These are phyloP conservation scores for Erpornis zantholeuca DNA, from an alignment of 2,113 vertebrate species.

Conservation along the genomic window DNA sequence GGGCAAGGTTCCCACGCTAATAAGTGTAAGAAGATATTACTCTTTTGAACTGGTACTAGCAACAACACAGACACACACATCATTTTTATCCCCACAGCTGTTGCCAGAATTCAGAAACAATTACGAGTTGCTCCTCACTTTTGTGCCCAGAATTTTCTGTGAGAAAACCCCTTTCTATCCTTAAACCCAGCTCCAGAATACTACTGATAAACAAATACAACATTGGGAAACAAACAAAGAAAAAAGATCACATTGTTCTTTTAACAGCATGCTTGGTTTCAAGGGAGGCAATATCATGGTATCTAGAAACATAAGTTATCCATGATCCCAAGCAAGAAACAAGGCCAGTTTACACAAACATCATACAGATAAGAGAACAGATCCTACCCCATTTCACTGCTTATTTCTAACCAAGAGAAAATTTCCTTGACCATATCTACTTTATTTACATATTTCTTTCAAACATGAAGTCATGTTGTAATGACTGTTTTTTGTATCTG, in stretches of 20 bases:
- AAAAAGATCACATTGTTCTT: neutral
- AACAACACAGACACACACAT: neutral
- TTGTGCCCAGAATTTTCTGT: neutral
- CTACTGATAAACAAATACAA: neutral
- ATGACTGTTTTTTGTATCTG: neutral
- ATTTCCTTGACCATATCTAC: neutral
- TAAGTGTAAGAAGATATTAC: neutral
- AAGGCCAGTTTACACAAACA: conserved; percentile 24
- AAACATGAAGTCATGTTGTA: neutral
- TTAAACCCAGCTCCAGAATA: neutral
- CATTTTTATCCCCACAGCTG: neutral
- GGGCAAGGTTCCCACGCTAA: neutral
- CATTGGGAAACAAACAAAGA: neutral
- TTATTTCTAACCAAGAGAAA: neutral
- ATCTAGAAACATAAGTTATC: neutral
- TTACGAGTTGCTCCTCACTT: neutral
- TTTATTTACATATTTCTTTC: neutral
- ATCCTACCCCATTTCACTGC: neutral
- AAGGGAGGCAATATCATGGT: neutral
- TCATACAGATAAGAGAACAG: neutral
- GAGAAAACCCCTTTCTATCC: neutral
- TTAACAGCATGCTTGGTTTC: neutral
- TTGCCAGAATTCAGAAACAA: neutral
- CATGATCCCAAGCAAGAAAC: neutral
- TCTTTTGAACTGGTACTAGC: neutral